A percentile compares a stretch with the other conserved stretches of the same genome.
These are phyloP conservation scores for Drosophila rhopaloa DNA, from an alignment of 1,140 invertebrate genomes.

Conservation along the genomic window DNA sequence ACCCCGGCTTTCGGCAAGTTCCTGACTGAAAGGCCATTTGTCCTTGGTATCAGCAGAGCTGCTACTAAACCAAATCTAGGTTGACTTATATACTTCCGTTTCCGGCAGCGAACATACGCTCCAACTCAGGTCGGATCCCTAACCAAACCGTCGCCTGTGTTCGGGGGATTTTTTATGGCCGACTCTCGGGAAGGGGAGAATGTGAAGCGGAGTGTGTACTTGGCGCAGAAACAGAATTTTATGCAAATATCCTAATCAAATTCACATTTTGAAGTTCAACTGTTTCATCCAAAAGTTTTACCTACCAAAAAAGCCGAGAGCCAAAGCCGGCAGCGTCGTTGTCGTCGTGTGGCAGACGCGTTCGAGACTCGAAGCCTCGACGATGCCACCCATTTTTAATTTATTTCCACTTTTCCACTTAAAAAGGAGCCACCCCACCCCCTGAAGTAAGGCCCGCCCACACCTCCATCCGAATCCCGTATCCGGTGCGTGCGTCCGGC, in stretches of 20 bases:
- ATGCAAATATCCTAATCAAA: conserved; percentile 84
- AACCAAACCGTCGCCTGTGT: conserved; percentile 3
- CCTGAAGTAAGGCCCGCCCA: conserved; percentile 13
- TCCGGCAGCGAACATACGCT: conserved; percentile 50
- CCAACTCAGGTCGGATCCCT: conserved; percentile 23
- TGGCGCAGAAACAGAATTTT: conserved; percentile 80
- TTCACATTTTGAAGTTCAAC: conserved; percentile 84
- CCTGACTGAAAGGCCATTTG: conserved; percentile 52
- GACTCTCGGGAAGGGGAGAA: conserved; percentile 3
- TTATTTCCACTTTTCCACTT: conserved; percentile 76
- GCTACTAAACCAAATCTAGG: conserved; percentile 54
- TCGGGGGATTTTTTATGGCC: conserved; percentile 43
- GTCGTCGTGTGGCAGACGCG: conserved; percentile 55
- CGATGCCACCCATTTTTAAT: conserved; percentile 81
- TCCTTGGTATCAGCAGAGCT: conserved; percentile 52
- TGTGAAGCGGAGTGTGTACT: conserved; percentile 66
- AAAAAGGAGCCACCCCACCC: conserved; percentile 47
- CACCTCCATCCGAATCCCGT: conserved; percentile 60
- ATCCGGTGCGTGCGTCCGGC: conserved; percentile 80
- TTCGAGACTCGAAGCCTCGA: conserved; percentile 37
- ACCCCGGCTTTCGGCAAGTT: conserved; percentile 37
- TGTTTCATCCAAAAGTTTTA: conserved; percentile 84
- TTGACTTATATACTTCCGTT: conserved; percentile 55
- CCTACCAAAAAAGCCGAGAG: conserved; percentile 43
- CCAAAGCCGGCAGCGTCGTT: conserved; percentile 43